Conservation (phyloP, 1,140 invertebrate genomes). For the Bradysia coprophila region DNA sequence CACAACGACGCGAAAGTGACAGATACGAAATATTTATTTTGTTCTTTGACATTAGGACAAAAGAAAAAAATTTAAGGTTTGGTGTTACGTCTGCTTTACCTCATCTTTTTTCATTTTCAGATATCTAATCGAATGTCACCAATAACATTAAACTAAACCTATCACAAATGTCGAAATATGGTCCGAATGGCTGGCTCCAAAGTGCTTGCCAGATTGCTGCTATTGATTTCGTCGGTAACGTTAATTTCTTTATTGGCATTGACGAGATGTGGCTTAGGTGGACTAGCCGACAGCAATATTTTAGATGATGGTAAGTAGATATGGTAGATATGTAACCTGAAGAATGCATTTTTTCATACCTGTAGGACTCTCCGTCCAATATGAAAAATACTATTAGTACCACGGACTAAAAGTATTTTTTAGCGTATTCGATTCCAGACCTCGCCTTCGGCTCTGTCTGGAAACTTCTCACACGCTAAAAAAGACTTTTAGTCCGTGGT, state of each 20-base stretch:
- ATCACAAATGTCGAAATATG: conserved; percentile 1
- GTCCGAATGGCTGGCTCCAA: conserved; percentile 23
- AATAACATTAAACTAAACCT: neutral
- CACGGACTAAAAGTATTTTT: too few relatives aligned
- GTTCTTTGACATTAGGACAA: too few relatives aligned
- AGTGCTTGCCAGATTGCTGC: conserved; percentile 31
- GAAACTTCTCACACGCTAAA: neutral
- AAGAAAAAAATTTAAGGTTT: too few relatives aligned
- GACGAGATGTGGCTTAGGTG: conserved; percentile 29
- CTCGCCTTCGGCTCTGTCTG: too few relatives aligned
- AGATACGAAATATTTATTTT: too few relatives aligned
- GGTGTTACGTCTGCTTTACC: too few relatives aligned
- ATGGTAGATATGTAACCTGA: neutral
- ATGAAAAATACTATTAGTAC: too few relatives aligned
- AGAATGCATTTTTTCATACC: neutral
- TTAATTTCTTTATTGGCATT: conserved; percentile 32
- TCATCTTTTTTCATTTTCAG: neutral
- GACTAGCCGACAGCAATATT: conserved; percentile 3
- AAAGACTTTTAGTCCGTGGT: neutral
- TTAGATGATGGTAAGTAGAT: conserved; percentile 6
- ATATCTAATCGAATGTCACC: neutral
- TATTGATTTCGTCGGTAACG: conserved; percentile 32
- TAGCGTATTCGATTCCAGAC: too few relatives aligned
- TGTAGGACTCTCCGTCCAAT: neutral
- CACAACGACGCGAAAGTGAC: too few relatives aligned